These are phyloP conservation scores for Spodoptera litura DNA, from an alignment of 1,140 invertebrate genomes.

Conservation along the genomic window DNA sequence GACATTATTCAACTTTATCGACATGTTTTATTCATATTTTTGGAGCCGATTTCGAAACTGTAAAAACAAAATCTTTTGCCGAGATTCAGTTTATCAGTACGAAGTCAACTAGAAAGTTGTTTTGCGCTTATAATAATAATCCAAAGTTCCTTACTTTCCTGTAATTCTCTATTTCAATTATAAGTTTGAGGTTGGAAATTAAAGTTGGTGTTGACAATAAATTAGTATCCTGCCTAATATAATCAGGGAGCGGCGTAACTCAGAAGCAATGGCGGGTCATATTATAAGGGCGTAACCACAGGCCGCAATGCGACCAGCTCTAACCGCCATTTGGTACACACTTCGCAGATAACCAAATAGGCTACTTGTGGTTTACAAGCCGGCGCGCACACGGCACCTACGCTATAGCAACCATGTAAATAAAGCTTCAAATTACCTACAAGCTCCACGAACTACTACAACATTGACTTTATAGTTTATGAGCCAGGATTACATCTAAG, in stretches of 20 bases:
- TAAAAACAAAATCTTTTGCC: constrained; percentile 15
- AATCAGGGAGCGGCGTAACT: constrained; percentile 12
- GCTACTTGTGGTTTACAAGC: constrained; percentile 43
- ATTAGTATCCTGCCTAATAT: constrained; percentile 19
- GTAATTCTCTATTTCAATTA: constrained; percentile 23
- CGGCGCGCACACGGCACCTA: constrained; percentile 21
- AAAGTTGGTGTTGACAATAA: constrained; percentile 38
- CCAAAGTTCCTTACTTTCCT: constrained; percentile 1
- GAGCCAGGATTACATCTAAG: neutral
- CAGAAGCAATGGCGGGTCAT: constrained; percentile 25
- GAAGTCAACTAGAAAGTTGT: constrained; percentile 6
- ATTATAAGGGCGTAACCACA: constrained; percentile 39
- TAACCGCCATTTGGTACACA: constrained; percentile 37
- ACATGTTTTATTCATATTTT: constrained; percentile 42
- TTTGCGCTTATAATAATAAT: constrained; percentile 3
- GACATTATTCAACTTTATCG: constrained; percentile 44
- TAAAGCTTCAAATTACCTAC: constrained; percentile 20
- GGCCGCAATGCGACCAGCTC: constrained; percentile 31
- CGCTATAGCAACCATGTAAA: constrained; percentile 20
- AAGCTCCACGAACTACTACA: constrained; percentile 12
- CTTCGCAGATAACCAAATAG: constrained; percentile 35
- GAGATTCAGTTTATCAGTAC: constrained; percentile 8
- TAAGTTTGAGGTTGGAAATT: constrained; percentile 24
- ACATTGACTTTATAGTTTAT: constrained; percentile 6
- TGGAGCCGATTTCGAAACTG: constrained; percentile 13